These are phyloP conservation scores for Hylaeus anthracinus DNA, from an alignment of 1,140 invertebrate genomes.

Conservation along the genomic window DNA sequence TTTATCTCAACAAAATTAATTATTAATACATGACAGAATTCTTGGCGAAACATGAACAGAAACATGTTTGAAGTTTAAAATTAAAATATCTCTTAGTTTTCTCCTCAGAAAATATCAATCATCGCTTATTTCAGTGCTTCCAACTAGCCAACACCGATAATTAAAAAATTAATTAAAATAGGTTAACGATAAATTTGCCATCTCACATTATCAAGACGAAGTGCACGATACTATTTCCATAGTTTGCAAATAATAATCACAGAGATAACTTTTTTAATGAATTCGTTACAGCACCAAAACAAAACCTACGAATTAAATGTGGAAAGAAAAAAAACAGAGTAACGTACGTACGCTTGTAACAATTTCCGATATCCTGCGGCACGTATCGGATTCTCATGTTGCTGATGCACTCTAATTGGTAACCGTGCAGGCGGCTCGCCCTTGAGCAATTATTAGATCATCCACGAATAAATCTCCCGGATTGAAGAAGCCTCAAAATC, in stretches of 20 bases:
- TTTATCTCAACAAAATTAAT: too few species aligned
- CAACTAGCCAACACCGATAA: background rate
- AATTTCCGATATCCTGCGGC: conserved; percentile 68
- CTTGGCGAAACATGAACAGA: too few species aligned
- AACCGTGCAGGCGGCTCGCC: conserved; percentile 16
- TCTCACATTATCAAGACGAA: background rate
- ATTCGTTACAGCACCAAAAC: background rate
- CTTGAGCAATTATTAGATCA: conserved; percentile 58
- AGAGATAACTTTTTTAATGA: background rate
- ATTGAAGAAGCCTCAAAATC: conserved; percentile 39
- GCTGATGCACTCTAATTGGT: conserved; percentile 29
- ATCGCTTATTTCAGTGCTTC: too few species aligned
- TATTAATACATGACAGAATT: too few species aligned
- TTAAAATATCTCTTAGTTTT: too few species aligned
- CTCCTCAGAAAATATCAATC: too few species aligned
- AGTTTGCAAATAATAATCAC: background rate
- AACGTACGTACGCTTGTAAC: conserved; percentile 67
- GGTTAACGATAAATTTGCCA: too few species aligned
- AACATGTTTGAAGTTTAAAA: too few species aligned
- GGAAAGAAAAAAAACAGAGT: background rate
- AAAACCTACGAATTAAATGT: background rate
- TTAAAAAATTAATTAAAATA: too few species aligned
- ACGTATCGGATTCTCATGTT: conserved; percentile 76
- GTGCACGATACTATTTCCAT: background rate
- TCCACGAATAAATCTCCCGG: conserved; percentile 49